Percentiles rank a stretch among this genome's conserved stretches.
These are phyloP conservation scores for Motacilla tschutschensis DNA, from an alignment of 2,113 vertebrate species.

Conservation along the genomic window DNA sequence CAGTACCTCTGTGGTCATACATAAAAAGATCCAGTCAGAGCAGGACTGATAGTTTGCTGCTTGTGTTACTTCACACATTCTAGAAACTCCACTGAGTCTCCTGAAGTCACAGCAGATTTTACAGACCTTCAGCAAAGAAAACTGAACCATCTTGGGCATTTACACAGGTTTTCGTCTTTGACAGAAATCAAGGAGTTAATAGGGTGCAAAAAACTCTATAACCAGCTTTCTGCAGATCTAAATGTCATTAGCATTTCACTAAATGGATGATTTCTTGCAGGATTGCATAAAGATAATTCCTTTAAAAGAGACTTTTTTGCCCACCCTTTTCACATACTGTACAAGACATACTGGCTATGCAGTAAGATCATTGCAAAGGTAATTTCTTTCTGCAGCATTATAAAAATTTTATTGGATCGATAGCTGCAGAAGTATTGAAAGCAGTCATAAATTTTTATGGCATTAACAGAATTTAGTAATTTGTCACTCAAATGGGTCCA, in stretches of 20 bases:
- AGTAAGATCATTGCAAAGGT: conserved; percentile 21
- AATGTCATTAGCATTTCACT: neutral
- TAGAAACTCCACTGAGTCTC: neutral
- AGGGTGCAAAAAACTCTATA: neutral
- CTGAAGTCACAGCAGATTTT: neutral
- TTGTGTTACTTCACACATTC: neutral
- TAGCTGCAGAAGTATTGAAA: conserved; percentile 43
- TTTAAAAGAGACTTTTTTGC: neutral
- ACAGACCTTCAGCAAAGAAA: neutral
- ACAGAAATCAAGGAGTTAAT: neutral
- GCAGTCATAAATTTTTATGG: conserved; percentile 36
- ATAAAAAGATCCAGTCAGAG: neutral
- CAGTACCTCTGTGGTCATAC: neutral
- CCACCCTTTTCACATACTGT: neutral
- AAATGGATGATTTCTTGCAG: neutral
- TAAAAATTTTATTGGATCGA: conserved; percentile 44
- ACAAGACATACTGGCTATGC: neutral
- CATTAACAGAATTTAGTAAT: conserved; percentile 32
- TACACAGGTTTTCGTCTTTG: neutral
- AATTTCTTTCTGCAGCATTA: conserved; percentile 49
- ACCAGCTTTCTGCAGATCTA: neutral
- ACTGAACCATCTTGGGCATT: neutral
- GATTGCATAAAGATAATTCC: neutral
- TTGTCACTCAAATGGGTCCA: conserved; percentile 12
- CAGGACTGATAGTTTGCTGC: neutral